phyloP scores from a whole-genome alignment of 2,888 invertebrate genomes.

The Eupeodes luniger region DNA sequence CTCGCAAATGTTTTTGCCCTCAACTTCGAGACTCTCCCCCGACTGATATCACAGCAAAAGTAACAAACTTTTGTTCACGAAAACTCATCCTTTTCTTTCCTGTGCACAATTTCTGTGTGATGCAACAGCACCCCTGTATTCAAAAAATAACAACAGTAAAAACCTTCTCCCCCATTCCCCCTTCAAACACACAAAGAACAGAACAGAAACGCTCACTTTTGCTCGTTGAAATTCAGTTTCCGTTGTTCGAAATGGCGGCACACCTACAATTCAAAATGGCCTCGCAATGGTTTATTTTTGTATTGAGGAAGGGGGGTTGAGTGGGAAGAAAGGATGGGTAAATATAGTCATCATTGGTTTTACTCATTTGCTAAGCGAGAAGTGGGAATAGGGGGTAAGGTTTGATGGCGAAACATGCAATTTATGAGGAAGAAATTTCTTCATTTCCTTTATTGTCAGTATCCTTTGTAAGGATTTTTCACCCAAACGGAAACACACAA shows the following conservation, averaged over 20 bases:
- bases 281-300: neutral
- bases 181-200: conserved; percentile 39
- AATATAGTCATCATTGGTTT: conserved; percentile 51
- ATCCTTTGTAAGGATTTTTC: conserved; percentile 45
- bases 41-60: neutral
- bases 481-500: conserved; percentile 34
- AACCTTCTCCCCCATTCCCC: neutral
- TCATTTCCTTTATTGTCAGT: conserved; percentile 49
- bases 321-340: neutral
- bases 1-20: conserved; percentile 43
- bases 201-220: conserved; percentile 5
- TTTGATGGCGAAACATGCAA: conserved; percentile 43
- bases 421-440: conserved; percentile 59
- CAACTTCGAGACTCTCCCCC: neutral
- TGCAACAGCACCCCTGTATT: neutral
- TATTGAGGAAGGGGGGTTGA: too few species aligned
- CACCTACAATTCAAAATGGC: conserved; percentile 51
- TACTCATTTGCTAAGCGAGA: neutral
- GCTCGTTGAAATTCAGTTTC: conserved; percentile 62
- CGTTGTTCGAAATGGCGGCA: conserved; percentile 59
- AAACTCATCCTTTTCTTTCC: conserved; percentile 43
- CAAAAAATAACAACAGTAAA: neutral
- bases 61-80: conserved; percentile 68
- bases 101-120: conserved; percentile 20
- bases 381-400: neutral